Percentiles rank a stretch among this genome's conserved stretches.
Evolutionary conservation across 2,888 invertebrate genomes (phyloP).

Genomic region (Criorhina ranunculi): DNA sequence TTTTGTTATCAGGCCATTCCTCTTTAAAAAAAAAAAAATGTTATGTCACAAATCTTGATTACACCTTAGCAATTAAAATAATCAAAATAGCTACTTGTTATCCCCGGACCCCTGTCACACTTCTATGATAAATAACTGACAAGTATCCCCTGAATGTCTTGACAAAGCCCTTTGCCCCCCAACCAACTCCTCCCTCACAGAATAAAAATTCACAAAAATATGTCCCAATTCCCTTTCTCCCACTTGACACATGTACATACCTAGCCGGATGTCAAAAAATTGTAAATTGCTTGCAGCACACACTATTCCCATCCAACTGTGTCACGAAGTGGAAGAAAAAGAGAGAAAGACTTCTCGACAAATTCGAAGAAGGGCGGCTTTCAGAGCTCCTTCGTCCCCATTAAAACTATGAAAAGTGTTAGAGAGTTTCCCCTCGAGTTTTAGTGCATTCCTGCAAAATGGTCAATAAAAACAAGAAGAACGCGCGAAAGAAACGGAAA

Average conservation of each 20-base stretch:
- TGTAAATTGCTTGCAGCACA: conserved; percentile 64
- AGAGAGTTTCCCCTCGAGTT: background rate
- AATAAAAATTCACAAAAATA: conserved; percentile 25
- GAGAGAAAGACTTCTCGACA: background rate
- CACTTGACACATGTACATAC: conserved; percentile 48
- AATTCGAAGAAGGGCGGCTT: too few species aligned
- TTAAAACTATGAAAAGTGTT: conserved; percentile 34
- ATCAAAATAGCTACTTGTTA: conserved; percentile 5
- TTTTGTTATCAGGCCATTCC: too few species aligned
- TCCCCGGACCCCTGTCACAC: background rate
- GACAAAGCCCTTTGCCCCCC: background rate
- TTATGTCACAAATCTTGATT: background rate
- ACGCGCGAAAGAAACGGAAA: background rate
- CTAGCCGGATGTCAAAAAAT: conserved; percentile 59
- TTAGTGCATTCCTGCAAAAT: conserved; percentile 44
- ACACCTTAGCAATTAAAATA: conserved; percentile 4
- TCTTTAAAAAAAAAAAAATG: background rate
- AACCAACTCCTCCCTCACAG: background rate
- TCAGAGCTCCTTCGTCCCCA: conserved; percentile 35
- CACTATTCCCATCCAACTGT: conserved; percentile 53
- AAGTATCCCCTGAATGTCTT: background rate
- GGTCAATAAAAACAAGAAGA: conserved; percentile 46
- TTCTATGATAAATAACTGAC: background rate
- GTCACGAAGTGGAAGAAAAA: conserved; percentile 30
- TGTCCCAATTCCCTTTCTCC: conserved; percentile 47